phyloP scores from a whole-genome alignment of 2,888 invertebrate genomes.

The Colletes collaris region DNA sequence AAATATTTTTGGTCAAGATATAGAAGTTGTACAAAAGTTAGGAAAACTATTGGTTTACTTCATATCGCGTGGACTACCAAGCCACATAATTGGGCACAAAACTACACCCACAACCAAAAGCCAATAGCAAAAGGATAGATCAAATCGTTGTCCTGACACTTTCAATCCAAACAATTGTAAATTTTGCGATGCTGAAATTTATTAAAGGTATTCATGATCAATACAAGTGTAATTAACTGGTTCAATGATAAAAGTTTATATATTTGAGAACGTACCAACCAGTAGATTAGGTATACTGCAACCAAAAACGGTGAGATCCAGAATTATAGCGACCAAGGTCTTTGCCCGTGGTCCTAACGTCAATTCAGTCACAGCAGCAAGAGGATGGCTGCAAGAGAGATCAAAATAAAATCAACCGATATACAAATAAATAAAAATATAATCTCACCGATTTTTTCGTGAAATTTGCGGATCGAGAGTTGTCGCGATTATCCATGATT shows the following conservation, averaged over 20 bases:
- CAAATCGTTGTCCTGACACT: slow-evolving; percentile 86
- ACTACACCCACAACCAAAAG: slow-evolving; percentile 89
- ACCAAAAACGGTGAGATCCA: slow-evolving; percentile 90
- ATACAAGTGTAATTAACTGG: background rate
- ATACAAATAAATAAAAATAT: background rate
- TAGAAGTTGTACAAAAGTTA: background rate
- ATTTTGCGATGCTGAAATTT: slow-evolving; percentile 88
- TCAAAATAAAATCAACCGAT: slow-evolving; percentile 7
- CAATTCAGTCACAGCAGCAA: slow-evolving; percentile 92
- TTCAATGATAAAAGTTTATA: background rate
- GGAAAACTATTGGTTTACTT: slow-evolving; percentile 85
- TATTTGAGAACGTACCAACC: slow-evolving; percentile 85
- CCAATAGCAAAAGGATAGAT: slow-evolving; percentile 93
- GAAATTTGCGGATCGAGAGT: slow-evolving; percentile 87
- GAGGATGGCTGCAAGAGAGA: slow-evolving; percentile 88
- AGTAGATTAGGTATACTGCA: slow-evolving; percentile 92
- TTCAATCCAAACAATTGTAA: slow-evolving; percentile 90
- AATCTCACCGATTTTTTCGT: slow-evolving; percentile 85
- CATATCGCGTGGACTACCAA: slow-evolving; percentile 96
- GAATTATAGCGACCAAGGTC: slow-evolving; percentile 87
- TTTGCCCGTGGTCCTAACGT: slow-evolving; percentile 88
- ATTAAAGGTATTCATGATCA: slow-evolving; percentile 4
- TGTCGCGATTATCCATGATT: slow-evolving; percentile 92
- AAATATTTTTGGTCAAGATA: too few species aligned
- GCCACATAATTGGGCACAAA: slow-evolving; percentile 93